Conservation (phyloP, 2,113 vertebrate genomes). For the Nothocercus julius region DNA sequence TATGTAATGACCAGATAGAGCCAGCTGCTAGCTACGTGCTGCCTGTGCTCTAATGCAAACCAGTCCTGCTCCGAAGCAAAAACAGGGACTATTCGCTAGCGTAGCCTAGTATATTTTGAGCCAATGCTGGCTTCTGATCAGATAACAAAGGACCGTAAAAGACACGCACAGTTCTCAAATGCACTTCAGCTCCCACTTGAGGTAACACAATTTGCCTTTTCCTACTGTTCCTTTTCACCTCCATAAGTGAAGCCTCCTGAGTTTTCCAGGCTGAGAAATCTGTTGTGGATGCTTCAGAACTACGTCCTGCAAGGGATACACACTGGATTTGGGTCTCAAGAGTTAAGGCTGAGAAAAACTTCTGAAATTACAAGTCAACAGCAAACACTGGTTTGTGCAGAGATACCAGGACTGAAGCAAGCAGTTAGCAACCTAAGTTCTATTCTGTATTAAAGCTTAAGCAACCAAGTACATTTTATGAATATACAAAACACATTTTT, state of each 20-base stretch:
- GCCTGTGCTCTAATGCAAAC: background rate
- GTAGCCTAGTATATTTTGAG: accelerated
- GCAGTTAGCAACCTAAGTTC: background rate
- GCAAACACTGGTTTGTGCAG: background rate
- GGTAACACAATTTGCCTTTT: accelerated
- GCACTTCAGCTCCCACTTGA: background rate
- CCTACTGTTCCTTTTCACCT: background rate
- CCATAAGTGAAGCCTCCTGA: background rate
- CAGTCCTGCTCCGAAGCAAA: background rate
- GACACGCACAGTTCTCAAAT: too few species aligned
- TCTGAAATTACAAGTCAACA: background rate
- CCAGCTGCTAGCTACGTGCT: background rate
- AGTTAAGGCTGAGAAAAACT: background rate
- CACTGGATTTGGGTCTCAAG: accelerated
- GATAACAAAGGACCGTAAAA: accelerated
- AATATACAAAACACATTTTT: background rate
- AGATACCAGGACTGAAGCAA: background rate
- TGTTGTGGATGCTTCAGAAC: background rate
- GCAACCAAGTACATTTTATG: background rate
- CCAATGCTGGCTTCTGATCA: background rate
- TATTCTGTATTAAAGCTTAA: background rate
- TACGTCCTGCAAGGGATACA: background rate
- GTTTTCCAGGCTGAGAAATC: background rate
- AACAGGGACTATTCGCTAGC: background rate
- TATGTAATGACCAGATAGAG: background rate